Conservation (phyloP, 2,113 vertebrate species). For the Irena cyanogastra region DNA sequence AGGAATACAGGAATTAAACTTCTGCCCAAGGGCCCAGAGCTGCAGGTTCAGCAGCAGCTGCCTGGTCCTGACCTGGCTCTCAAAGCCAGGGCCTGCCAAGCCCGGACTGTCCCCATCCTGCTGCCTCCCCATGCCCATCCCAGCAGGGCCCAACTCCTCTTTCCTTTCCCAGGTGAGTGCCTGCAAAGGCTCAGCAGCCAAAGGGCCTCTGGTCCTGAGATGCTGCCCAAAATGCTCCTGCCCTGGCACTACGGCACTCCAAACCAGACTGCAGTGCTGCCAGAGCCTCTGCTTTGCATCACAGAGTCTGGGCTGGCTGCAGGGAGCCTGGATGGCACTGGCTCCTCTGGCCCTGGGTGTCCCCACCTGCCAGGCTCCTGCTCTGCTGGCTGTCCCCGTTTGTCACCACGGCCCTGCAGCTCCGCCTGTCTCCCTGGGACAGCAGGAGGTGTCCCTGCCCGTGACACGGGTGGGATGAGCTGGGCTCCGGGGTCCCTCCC, state of each 20-base stretch:
- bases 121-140: background rate
- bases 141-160: accelerated
- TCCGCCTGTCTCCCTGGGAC: accelerated
- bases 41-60: background rate
- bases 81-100: background rate
- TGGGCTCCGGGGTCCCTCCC: background rate
- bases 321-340: background rate
- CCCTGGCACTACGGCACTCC: background rate
- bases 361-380: background rate
- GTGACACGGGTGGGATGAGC: background rate
- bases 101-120: background rate
- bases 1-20: background rate
- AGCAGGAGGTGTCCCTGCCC: background rate
- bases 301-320: accelerated
- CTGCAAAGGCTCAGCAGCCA: background rate
- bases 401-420: accelerated
- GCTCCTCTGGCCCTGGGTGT: background rate
- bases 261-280: background rate
- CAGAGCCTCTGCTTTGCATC: accelerated
- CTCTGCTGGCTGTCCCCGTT: background rate
- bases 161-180: background rate
- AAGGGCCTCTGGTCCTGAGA: background rate
- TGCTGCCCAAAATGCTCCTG: background rate
- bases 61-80: background rate
- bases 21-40: background rate